Base-by-base conservation (phyloP, 1,140 invertebrate species). In the Sitophilus oryzae region DNA sequence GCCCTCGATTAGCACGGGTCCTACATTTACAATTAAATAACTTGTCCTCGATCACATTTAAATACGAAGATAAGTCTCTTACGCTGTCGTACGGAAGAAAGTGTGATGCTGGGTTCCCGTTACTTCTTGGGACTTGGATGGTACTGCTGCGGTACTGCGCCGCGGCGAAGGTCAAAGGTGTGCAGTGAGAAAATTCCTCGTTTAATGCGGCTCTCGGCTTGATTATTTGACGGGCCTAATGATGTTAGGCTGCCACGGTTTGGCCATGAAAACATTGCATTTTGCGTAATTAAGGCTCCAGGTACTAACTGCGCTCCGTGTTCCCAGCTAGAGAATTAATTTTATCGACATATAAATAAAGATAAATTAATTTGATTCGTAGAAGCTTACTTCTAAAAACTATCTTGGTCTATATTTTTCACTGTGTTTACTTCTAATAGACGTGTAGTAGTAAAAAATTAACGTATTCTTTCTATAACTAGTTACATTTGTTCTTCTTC, bases 71-170 rank as follows among this genome's bases (percentile, higher is more conserved):
- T 42, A 42, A 38, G 36, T 16, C 19, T 5, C 6, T 19, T 10
- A 18, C 40, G 19, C 15, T 19, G 5, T 42, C 11, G 6, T 21
- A 42, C 19, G 40, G n/a, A 18, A 18, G 40, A 42, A 42, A 42
- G 40, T 42, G 40, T 42, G 15, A 42, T 42, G 40, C 19, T 42
- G 8, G 10, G 10, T 9, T 42, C 11, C 40, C 15, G 40, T 42
- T 42, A 42, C 20, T 42, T 42, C 40, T 42, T 19, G 16, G 40
- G 40, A 42, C 21, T 42, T 42, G 21, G 19, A 19, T n/a, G n/a
- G n/a, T n/a, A n/a, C n/a, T n/a, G 36, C 36, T 2, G 36, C 14
- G 36, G 18, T 10, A 5, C 8, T 38, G 36, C 14, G 36, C 18
- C 36, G n/a, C n/a, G n/a, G n/a, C n/a, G n/a, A 30, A 5, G 25